Percentiles rank a stretch among this genome's conserved stretches.
These are phyloP conservation scores for Pseudachorutes palmiensis DNA, from an alignment of 1,140 invertebrate genomes.

Conservation along the genomic window DNA sequence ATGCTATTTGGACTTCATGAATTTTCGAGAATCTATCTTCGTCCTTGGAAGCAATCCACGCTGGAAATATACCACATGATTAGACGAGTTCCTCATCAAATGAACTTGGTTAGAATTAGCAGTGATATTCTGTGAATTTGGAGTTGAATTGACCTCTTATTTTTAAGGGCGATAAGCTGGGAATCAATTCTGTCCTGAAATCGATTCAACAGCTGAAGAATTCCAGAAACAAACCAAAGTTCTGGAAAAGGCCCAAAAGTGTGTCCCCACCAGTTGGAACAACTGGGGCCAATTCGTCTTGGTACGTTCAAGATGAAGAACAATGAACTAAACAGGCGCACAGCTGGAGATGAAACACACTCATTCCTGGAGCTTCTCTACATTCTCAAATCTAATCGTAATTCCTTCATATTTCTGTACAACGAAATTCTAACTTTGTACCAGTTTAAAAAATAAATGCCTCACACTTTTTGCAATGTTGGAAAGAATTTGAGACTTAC, in stretches of 20 bases:
- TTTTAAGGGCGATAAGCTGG: constrained; percentile 1
- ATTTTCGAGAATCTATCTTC: constrained; percentile 84
- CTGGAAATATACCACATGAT: constrained; percentile 95
- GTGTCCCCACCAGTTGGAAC: not conserved
- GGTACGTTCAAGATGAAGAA: not conserved
- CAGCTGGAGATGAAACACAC: too few species aligned
- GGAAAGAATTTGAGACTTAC: too few species aligned
- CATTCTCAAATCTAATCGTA: too few species aligned
- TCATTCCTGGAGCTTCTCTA: too few species aligned
- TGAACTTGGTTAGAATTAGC: constrained; percentile 66
- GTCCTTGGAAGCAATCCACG: constrained; percentile 90
- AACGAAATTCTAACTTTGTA: too few species aligned
- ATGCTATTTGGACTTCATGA: constrained; percentile 97
- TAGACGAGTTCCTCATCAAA: constrained; percentile 89
- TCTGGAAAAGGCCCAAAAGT: not conserved
- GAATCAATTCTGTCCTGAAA: not conserved
- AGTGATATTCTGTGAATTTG: not conserved
- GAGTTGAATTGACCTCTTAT: not conserved
- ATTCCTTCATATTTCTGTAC: too few species aligned
- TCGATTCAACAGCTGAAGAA: not conserved
- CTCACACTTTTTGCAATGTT: too few species aligned
- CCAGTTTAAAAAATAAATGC: too few species aligned
- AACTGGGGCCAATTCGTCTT: not conserved
- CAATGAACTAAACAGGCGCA: too few species aligned
- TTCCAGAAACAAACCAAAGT: not conserved